These are phyloP conservation scores for Microhierax caerulescens DNA, from an alignment of 2,797 vertebrate genomes.

Conservation along the genomic window DNA sequence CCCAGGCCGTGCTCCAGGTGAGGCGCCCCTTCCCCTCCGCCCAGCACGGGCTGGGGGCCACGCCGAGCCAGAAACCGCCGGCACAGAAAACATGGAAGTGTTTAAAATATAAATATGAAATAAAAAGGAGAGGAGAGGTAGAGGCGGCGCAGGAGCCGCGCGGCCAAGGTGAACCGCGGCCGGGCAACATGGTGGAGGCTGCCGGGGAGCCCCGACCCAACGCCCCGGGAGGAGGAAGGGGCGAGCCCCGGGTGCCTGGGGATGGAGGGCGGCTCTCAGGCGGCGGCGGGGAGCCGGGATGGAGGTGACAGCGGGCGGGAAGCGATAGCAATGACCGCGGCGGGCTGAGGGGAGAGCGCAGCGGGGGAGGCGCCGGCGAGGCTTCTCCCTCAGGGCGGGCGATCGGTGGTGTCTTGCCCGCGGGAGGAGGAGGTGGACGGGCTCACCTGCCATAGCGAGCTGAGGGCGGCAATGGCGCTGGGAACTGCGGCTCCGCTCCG, in stretches of 20 bases:
- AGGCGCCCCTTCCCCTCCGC: background rate
- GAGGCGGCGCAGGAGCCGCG: background rate
- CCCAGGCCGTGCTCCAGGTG: background rate
- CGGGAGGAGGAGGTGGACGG: background rate
- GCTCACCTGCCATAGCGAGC: conserved; percentile 60
- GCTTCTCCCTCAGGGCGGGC: background rate
- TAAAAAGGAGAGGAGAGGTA: background rate
- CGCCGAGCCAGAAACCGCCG: background rate
- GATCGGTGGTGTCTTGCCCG: background rate
- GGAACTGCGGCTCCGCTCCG: background rate
- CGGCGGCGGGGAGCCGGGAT: background rate
- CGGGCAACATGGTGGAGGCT: conserved; percentile 14
- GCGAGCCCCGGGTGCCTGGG: background rate
- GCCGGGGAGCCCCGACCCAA: background rate
- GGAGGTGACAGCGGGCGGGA: conserved; percentile 1
- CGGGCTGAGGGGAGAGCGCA: background rate
- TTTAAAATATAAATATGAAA: background rate
- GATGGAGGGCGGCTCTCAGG: background rate
- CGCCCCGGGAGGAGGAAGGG: background rate
- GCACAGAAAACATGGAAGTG: background rate
- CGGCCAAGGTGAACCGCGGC: conserved; percentile 27
- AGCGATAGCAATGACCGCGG: background rate
- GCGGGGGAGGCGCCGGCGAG: background rate
- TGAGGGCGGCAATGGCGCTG: conserved; percentile 23
- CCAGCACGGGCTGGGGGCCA: background rate